A percentile compares a stretch with the other conserved stretches of the same genome.
These are phyloP conservation scores for Alethe castanea DNA, from an alignment of 2,113 vertebrate genomes.

Conservation along the genomic window DNA sequence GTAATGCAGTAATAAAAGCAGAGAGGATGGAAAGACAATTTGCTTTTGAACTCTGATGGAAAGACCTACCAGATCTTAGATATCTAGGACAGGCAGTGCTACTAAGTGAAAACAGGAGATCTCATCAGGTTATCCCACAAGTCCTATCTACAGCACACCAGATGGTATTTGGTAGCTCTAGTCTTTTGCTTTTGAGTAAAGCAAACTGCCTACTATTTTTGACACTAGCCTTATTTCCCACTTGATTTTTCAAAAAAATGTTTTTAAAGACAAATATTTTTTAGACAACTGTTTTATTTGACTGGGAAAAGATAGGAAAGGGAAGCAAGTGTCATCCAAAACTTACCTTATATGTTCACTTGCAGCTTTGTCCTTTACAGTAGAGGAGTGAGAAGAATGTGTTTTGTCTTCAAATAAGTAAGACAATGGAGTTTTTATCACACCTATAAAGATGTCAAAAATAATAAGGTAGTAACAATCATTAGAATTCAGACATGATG, in stretches of 20 bases:
- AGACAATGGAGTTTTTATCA: conserved; percentile 83
- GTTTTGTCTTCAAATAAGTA: conserved; percentile 98
- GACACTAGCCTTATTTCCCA: not conserved
- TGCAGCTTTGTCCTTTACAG: conserved; percentile 98
- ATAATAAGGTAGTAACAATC: not conserved
- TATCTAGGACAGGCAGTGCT: not conserved
- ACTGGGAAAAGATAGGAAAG: not conserved
- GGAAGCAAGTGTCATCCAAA: not conserved
- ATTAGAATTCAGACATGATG: not conserved
- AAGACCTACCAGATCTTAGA: not conserved
- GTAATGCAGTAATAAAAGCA: not conserved
- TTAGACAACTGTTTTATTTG: not conserved
- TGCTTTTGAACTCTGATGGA: not conserved
- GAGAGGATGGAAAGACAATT: not conserved
- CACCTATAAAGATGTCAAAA: conserved; percentile 68
- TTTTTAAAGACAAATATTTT: not conserved
- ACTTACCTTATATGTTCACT: conserved; percentile 94
- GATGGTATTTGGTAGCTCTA: not conserved
- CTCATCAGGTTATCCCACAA: not conserved
- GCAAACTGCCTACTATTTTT: not conserved
- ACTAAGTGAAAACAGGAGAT: not conserved
- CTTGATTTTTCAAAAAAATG: not conserved
- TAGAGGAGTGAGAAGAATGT: conserved; percentile 94
- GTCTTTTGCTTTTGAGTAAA: not conserved
- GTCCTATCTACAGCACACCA: not conserved